Percentiles rank a stretch among this genome's conserved stretches.
phyloP scores from a whole-genome alignment of 2,888 invertebrate species.

The Eudemis profundana region DNA sequence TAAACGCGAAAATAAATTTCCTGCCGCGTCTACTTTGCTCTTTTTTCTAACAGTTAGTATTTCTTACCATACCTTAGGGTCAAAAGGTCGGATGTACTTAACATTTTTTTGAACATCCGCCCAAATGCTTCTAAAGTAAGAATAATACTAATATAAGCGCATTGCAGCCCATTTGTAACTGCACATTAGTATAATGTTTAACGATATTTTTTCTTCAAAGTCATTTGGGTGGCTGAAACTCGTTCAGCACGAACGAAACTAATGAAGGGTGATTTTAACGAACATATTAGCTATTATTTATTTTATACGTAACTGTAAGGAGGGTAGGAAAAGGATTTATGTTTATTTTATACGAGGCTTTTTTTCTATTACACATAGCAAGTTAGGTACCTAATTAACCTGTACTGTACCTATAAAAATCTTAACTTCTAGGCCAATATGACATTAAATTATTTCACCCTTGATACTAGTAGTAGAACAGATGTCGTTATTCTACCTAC shows the following conservation, averaged over 20 bases:
- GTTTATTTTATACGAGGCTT: not conserved
- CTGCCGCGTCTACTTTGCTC: too few relatives aligned
- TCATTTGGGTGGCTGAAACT: conserved; percentile 7
- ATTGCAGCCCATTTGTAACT: conserved; percentile 18
- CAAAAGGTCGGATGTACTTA: too few relatives aligned
- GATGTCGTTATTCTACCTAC: too few relatives aligned
- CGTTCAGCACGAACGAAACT: conserved; percentile 25
- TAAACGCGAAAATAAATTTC: too few relatives aligned
- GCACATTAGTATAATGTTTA: conserved; percentile 11
- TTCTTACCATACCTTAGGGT: too few relatives aligned
- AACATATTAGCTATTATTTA: conserved; percentile 4
- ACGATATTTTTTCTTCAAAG: conserved; percentile 7
- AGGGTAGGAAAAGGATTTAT: not conserved
- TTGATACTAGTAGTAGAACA: too few relatives aligned
- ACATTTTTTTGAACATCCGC: not conserved
- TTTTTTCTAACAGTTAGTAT: too few relatives aligned
- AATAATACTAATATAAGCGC: conserved; percentile 13
- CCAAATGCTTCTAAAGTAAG: not conserved
- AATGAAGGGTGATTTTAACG: not conserved
- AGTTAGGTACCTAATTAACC: too few relatives aligned
- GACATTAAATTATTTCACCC: too few relatives aligned
- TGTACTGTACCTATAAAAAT: too few relatives aligned
- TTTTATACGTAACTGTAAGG: not conserved
- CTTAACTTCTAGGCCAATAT: too few relatives aligned
- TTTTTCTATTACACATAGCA: too few relatives aligned